Conservation (phyloP, 2,113 vertebrate genomes). For the Ictalurus punctatus region DNA sequence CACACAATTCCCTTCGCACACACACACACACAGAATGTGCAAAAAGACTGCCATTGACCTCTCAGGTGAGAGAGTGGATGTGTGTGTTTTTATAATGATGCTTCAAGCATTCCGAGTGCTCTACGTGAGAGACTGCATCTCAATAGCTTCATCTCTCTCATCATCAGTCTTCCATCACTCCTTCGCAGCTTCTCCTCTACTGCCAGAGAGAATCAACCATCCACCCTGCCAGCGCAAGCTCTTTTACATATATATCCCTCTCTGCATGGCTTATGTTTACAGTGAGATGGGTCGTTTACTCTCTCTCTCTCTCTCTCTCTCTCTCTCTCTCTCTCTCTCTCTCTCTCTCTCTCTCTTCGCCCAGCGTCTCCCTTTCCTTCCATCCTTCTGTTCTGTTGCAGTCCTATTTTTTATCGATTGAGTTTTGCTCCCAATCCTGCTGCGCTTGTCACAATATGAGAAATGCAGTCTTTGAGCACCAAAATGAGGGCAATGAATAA, state of each 20-base stretch:
- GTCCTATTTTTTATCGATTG: slow-evolving; percentile 32
- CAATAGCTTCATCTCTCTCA: slow-evolving; percentile 29
- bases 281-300: slow-evolving; percentile 44
- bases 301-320: slow-evolving; percentile 45
- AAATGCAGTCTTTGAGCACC: slow-evolving; percentile 30
- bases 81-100: slow-evolving; percentile 33
- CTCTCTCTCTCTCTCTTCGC: slow-evolving; percentile 35
- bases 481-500: slow-evolving; percentile 30
- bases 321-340: slow-evolving; percentile 48
- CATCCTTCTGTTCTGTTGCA: slow-evolving; percentile 49
- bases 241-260: slow-evolving; percentile 20
- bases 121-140: slow-evolving; percentile 41
- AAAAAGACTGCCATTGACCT: background rate
- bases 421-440: slow-evolving; percentile 43
- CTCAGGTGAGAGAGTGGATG: slow-evolving; percentile 23
- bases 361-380: slow-evolving; percentile 1
- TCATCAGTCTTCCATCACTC: slow-evolving; percentile 52
- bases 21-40: background rate
- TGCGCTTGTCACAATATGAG: slow-evolving; percentile 29
- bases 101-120: slow-evolving; percentile 26
- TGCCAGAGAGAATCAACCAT: slow-evolving; percentile 31
- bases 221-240: slow-evolving; percentile 31
- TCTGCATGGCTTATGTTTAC: slow-evolving; percentile 24
- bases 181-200: slow-evolving; percentile 46
- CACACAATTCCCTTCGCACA: background rate